Base-by-base conservation (phyloP, 2,113 vertebrate species). In the Hipposideros armiger region DNA sequence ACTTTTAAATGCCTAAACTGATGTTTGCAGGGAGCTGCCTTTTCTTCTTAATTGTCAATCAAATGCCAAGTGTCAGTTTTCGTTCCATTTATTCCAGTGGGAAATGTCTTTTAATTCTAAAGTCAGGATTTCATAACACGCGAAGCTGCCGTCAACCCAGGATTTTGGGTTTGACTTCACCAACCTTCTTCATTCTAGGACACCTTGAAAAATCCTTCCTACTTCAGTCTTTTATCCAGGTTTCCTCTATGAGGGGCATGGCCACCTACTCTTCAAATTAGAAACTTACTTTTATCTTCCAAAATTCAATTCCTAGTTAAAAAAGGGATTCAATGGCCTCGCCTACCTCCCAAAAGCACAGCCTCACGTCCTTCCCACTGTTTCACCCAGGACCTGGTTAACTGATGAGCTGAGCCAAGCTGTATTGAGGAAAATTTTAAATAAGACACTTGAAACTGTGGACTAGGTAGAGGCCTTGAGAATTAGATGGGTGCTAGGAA, bases 261-360 rank as follows among this genome's bases (percentile, higher is more conserved):
- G 67, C 28, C 32, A 30, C 5, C 11, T 62, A 11, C 20, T 72
- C 70, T 91, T 76, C 72, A 90, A 67, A 72, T 76, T 78, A 94
- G 42, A 93, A 94, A 86, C 10, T 36, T 81, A 42, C 22, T 26
- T 64, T 50, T 30, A 20, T 50, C 17, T 94, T 86, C 62, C 73
- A 97, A 92, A 96, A 82, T 67, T 92, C 50, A 96, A 91, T 93
- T 95, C 4, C 32, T 73, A 45, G 42, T 93, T 69, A 11, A 73
- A 72, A 42, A 70, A 36, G 26, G 40, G 22, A 19, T 20, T 47
- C 22, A 22, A 36, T 24, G 84, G 1, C 78, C 72, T 56, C 30
- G 5, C 1, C 1, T 1, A 45, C 13, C 62, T 74, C 47, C 50
- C 32, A 15, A 86, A 87, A 36, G 7, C 52, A 47, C 28, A 78